Percentiles rank a stretch among this genome's conserved stretches.
phyloP scores from a whole-genome alignment of 1,140 invertebrate species.

The Pentalonia nigronervosa region DNA sequence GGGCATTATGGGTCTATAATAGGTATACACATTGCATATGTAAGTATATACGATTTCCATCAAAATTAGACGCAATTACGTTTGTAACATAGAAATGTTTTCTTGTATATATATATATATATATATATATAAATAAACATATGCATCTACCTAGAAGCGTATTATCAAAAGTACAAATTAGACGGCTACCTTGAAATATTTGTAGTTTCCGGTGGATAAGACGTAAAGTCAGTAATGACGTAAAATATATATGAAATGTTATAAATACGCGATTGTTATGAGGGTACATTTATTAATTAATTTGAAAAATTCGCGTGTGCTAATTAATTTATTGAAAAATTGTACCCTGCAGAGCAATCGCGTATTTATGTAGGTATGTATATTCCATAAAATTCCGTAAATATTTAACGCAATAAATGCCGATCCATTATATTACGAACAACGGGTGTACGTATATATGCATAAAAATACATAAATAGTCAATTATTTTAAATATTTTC shows the following conservation, averaged over 20 bases:
- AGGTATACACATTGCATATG: not conserved
- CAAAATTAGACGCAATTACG: conserved; percentile 31
- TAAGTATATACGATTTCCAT: not conserved
- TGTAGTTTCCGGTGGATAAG: not conserved
- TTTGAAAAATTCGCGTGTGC: not conserved
- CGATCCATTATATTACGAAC: no score
- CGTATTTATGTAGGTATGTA: no score
- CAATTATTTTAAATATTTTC: not conserved
- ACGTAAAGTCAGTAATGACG: not conserved
- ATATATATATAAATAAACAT: not conserved
- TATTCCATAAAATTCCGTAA: not conserved
- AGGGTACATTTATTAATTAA: not conserved
- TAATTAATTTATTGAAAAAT: no score
- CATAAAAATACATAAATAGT: not conserved
- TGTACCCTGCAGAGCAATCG: no score
- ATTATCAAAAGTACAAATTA: conserved; percentile 44
- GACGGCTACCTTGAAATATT: conserved; percentile 29
- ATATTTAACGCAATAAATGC: not conserved
- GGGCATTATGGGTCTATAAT: not conserved
- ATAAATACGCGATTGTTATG: not conserved
- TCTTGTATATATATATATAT: not conserved
- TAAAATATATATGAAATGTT: not conserved
- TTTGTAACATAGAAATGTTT: not conserved
- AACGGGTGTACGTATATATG: not conserved
- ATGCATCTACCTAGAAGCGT: not conserved